Evolutionary conservation across 35 echinoderm and acorn worm species (phyloP), one percentile per base, ranked within the genome.

Genomic region (Heliocidaris erythrogramma): DNA sequence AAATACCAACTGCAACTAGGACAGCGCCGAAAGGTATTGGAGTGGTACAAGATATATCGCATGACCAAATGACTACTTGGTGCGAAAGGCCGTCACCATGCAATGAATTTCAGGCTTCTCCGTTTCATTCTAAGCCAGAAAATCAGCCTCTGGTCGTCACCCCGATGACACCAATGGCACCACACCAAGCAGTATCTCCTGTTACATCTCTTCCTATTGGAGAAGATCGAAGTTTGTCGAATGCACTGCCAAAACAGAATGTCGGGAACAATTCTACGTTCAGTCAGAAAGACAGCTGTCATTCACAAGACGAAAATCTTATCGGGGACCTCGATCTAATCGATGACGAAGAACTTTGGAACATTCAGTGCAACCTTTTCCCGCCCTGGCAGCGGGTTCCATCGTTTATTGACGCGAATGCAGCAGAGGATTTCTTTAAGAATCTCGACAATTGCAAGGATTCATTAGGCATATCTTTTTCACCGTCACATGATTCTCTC

Each of bases 341-440:
- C 49, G 27, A 56, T 12, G 91, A 92, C 21, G 50, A 59, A 48
- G 16, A 92, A 7, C 47, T 92, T 49, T 92, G 91, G 91, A 92
- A 92, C 50, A 52, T 92, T 48, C 91, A 92, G 27, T 92, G 91
- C 50, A 50, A 13, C 29, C 91, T 92, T 13, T 92, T 92, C 91
- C 91, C 91, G 16, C 91, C 50, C 17, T 92, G 91, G 91, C 31
- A 92, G 49, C 91, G 91, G 13, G 91, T 92, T 92, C 49, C 91
- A 9, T 30, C 48, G 30, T 49, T 50, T 48, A 49, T 92, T 7
- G 91, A 59, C 11, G 49, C 48, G 9, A 24, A 30, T 92, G 91
- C 47, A 49, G 47, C 50, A 14, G 91, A 92, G 7, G 29, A 59
- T 21, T 92, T 92, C 48, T 92, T 92, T 30, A 48, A 59, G 48